Evolutionary conservation across 2,888 invertebrate genomes (phyloP), one percentile per base, ranked within the genome.

Genomic region (Clitarchus hookeri): DNA sequence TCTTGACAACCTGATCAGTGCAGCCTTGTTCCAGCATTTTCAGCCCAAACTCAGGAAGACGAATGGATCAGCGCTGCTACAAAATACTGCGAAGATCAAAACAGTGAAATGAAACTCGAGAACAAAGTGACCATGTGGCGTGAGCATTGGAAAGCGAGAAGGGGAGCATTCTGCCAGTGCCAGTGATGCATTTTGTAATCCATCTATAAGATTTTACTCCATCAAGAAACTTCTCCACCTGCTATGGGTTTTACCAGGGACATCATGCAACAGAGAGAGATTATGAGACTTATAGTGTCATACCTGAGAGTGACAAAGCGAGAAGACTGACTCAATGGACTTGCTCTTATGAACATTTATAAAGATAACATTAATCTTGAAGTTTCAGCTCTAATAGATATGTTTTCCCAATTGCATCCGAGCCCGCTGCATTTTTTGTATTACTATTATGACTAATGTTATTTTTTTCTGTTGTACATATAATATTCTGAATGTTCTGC

Each of bases 371-470:
- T 65, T 65, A 65, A 65, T 8, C 23, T 65, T 19, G 65, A 65
- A 65, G 65, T 65, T 65, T 65, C 65, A 65, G 6, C 65, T 65
- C 11, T 65, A 65, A 65, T 65, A 19, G 19, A 65, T 65, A 65
- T 2, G 65, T 65, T 65, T 65, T 6, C 23, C n/a, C 65, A 19
- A 65, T 65, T 65, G n/a, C 65, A 65, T 16, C 65, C 6, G n/a
- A 65, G 65, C 11, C 16, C 11, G 65, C 65, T 65, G 19, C 65
- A 83, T 9, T 36, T 83, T 48, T 83, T 44, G 25, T 84, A 54
- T 8, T 84, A 25, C 65, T 84, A 26, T 9, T 65, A 25, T 84
- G 54, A 78, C 9, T n/a, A 86, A 54, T 65, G 54, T 44, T 86
- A 77, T 84, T 85, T 65, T 78, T 54, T 26, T 48, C 27, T 83